A percentile compares a stretch with the other conserved stretches of the same genome.
Evolutionary conservation across 2,888 invertebrate species (phyloP).

Genomic region (Ashinkailepas kermadecensis): DNA sequence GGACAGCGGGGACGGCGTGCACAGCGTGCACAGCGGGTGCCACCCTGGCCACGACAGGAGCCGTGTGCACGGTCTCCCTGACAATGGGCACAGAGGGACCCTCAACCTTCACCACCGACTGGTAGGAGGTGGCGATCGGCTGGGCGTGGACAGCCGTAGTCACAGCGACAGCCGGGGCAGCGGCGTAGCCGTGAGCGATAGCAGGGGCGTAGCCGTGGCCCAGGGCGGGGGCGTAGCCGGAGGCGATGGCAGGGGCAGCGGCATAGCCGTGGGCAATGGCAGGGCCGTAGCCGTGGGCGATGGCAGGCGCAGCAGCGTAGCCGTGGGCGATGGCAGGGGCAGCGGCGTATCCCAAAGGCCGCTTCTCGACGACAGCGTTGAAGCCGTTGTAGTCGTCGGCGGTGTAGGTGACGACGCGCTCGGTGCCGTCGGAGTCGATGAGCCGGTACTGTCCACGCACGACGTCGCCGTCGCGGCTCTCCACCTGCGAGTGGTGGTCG

Average conservation of each 20-base stretch:
- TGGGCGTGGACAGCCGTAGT: neutral
- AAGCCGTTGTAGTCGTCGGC: slow-evolving; percentile 33
- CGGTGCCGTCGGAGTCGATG: slow-evolving; percentile 25
- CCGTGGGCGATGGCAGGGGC: slow-evolving; percentile 24
- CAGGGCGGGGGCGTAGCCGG: neutral
- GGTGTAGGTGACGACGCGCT: slow-evolving; percentile 31
- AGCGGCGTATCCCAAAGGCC: slow-evolving; percentile 33
- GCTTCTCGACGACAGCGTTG: slow-evolving; percentile 34
- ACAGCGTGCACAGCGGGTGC: neutral
- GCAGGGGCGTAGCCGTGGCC: neutral
- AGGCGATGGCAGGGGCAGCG: neutral
- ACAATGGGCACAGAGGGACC: slow-evolving; percentile 4
- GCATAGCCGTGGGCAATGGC: slow-evolving; percentile 12
- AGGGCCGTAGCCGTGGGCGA: neutral
- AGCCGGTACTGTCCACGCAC: slow-evolving; percentile 24
- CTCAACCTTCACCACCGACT: slow-evolving; percentile 5
- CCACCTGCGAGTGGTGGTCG: slow-evolving; percentile 24
- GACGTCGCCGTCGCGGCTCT: slow-evolving; percentile 25
- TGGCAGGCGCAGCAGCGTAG: slow-evolving; percentile 8
- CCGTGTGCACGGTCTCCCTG: neutral
- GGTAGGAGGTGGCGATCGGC: neutral
- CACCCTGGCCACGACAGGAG: neutral
- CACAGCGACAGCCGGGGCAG: slow-evolving; percentile 19
- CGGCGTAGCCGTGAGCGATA: neutral
- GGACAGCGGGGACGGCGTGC: neutral